Evolutionary conservation across 92 coral and sea anemone genomes (phyloP).

Genomic region (Porites rus): DNA sequence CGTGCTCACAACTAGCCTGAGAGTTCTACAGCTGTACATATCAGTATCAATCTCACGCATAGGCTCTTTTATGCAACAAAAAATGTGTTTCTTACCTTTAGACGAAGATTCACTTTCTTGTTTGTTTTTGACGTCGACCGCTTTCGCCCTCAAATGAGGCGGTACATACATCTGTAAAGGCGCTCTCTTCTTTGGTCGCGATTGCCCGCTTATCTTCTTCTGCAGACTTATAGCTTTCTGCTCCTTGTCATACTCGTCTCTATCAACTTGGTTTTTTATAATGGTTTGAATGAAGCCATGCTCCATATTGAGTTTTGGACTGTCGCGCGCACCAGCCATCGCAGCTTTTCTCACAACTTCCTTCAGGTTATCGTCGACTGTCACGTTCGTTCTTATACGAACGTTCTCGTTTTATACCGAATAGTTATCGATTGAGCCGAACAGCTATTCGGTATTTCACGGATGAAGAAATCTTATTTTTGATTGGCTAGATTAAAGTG

Average conservation of each 20-base stretch:
- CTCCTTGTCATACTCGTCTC: slow-evolving; percentile 96
- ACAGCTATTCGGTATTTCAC: background rate
- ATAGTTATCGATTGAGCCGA: background rate
- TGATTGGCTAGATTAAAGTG: slow-evolving; percentile 40
- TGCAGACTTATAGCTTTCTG: slow-evolving; percentile 69
- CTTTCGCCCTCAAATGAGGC: slow-evolving; percentile 70
- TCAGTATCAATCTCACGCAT: too few relatives aligned
- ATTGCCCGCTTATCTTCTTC: slow-evolving; percentile 40
- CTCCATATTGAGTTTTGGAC: slow-evolving; percentile 73
- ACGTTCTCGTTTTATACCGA: slow-evolving; percentile 10
- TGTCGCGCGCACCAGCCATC: slow-evolving; percentile 19
- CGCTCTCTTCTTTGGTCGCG: slow-evolving; percentile 61
- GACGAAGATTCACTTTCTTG: background rate
- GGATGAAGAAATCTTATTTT: background rate
- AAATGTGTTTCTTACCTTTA: background rate
- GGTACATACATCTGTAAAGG: slow-evolving; percentile 79
- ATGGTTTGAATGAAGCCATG: slow-evolving; percentile 92
- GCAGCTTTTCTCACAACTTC: background rate
- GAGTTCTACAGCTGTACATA: too few relatives aligned
- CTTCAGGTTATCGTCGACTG: background rate
- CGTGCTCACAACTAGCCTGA: too few relatives aligned
- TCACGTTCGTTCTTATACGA: background rate
- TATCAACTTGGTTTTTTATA: slow-evolving; percentile 83
- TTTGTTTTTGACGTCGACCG: background rate
- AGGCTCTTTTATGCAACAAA: too few relatives aligned